These are phyloP conservation scores for Monopis laevigella DNA, from an alignment of 2,888 invertebrate genomes.

Conservation along the genomic window DNA sequence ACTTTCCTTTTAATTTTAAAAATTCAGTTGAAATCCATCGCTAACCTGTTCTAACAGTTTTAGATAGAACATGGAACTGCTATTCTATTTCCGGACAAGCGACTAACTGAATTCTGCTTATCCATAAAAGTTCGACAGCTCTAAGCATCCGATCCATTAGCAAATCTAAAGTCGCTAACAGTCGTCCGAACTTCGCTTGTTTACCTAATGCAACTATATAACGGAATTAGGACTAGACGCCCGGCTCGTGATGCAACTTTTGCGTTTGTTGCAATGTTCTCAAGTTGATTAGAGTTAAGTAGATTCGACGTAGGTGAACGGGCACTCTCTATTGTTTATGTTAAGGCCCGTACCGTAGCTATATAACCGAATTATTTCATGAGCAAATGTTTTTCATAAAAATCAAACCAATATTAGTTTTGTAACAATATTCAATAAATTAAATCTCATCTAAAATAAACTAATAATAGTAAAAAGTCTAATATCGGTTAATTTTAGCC, in stretches of 20 bases:
- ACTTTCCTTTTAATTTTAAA: too few species aligned
- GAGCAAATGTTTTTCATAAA: too few species aligned
- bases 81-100: constrained; percentile 41
- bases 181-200: constrained; percentile 39
- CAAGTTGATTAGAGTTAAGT: constrained; percentile 43
- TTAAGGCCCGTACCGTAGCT: too few species aligned
- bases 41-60: neutral
- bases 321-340: too few species aligned
- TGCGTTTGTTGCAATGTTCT: neutral
- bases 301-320: constrained; percentile 33
- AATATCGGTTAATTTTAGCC: too few species aligned
- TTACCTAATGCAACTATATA: constrained; percentile 44
- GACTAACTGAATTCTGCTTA: constrained; percentile 52
- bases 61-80: neutral
- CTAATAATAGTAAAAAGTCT: too few species aligned
- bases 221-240: neutral
- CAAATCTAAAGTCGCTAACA: constrained; percentile 44
- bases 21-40: too few species aligned
- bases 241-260: constrained; percentile 1
- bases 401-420: too few species aligned
- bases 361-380: too few species aligned
- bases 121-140: constrained; percentile 51
- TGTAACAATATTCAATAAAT: too few species aligned
- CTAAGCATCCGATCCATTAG: constrained; percentile 61
- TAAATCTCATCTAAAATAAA: too few species aligned